Evolutionary conservation across 2,888 invertebrate genomes (phyloP).

Genomic region (Colletes collaris): DNA sequence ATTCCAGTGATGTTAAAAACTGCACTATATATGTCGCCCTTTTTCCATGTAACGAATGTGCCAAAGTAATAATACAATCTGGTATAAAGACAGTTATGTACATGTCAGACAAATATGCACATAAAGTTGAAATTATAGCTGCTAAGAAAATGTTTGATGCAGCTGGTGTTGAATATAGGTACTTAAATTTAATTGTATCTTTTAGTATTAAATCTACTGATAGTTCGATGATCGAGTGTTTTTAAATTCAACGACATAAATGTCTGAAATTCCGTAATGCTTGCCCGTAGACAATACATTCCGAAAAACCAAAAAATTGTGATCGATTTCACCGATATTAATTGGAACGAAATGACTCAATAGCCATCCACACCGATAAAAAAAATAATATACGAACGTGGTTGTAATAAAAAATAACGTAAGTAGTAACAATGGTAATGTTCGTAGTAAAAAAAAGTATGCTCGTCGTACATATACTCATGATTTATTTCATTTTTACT

Average conservation of each 20-base stretch:
- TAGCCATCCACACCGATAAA: conserved; percentile 81
- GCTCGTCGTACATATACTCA: conserved; percentile 32
- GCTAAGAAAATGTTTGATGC: conserved; percentile 93
- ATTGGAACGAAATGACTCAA: conserved; percentile 85
- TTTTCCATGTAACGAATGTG: conserved; percentile 99
- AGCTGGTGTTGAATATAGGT: conserved; percentile 89
- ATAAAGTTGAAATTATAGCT: conserved; percentile 88
- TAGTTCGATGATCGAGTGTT: background rate
- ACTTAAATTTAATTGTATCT: conserved; percentile 42
- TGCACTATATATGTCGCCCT: conserved; percentile 94
- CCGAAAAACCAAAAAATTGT: conserved; percentile 87
- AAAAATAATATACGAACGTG: conserved; percentile 66
- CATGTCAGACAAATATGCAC: conserved; percentile 91
- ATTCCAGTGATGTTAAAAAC: conserved; percentile 89
- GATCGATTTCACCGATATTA: conserved; percentile 88
- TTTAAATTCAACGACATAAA: background rate
- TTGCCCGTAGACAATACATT: conserved; percentile 85
- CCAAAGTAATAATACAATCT: conserved; percentile 97
- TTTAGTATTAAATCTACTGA: background rate
- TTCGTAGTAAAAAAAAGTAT: conserved; percentile 31
- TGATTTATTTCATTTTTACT: conserved; percentile 58
- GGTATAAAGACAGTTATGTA: conserved; percentile 92
- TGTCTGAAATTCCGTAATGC: background rate
- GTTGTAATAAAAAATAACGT: background rate
- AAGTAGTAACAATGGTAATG: conserved; percentile 14